These are phyloP conservation scores for Myiagra hebetior DNA, from an alignment of 2,113 vertebrate genomes.

Conservation along the genomic window DNA sequence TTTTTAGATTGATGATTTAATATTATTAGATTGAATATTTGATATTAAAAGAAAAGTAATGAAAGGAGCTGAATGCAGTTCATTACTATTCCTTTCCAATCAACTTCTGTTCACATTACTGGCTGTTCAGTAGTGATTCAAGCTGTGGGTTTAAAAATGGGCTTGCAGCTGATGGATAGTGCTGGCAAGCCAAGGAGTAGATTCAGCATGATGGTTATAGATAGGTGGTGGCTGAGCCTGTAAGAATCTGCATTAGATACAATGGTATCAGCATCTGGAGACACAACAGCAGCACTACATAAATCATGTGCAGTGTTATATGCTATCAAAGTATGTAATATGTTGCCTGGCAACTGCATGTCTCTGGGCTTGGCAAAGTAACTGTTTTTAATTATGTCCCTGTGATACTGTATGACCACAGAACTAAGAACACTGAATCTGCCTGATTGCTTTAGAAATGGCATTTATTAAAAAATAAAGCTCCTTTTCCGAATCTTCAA, in stretches of 20 bases:
- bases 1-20: background rate
- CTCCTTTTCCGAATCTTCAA: background rate
- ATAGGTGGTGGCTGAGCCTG: background rate
- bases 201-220: background rate
- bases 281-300: background rate
- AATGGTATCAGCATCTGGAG: background rate
- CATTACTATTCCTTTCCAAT: background rate
- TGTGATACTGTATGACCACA: background rate
- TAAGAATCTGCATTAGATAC: background rate
- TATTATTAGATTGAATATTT: background rate
- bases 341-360: conserved; percentile 61
- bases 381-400: background rate
- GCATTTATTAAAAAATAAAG: background rate
- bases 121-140: background rate
- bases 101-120: background rate
- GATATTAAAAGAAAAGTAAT: background rate
- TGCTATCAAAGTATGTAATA: background rate
- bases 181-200: background rate
- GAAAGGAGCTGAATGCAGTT: background rate
- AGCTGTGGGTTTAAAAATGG: background rate
- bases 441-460: background rate
- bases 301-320: background rate
- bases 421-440: background rate
- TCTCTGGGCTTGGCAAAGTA: background rate
- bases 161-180: background rate